Evolutionary conservation across 2,113 vertebrate species (phyloP).

Genomic region (Pteropus alecto): DNA sequence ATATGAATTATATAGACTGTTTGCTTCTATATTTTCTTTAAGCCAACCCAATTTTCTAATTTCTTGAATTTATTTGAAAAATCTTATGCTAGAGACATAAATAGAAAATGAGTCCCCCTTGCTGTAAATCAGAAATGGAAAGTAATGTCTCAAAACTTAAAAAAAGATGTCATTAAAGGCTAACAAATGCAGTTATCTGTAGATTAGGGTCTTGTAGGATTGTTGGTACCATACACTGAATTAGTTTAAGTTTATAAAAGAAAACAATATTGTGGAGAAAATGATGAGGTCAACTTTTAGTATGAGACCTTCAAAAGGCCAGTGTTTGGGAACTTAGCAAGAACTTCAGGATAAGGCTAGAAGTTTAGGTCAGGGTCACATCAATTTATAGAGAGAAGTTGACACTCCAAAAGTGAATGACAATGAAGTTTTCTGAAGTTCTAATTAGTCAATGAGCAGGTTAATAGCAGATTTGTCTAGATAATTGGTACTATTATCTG

Average conservation of each 20-base stretch:
- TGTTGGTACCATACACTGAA: background rate
- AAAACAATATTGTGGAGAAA: background rate
- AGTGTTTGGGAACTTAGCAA: background rate
- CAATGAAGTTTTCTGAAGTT: background rate
- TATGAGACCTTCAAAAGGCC: background rate
- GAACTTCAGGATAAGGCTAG: background rate
- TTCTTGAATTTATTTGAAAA: background rate
- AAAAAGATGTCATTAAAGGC: background rate
- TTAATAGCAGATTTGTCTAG: background rate
- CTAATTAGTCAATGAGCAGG: background rate
- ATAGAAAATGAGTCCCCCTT: background rate
- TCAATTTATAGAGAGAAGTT: background rate
- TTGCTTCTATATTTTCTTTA: background rate
- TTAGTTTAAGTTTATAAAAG: background rate
- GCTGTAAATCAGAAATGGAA: background rate
- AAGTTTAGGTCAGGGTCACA: background rate
- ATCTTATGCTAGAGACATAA: background rate
- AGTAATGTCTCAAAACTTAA: background rate
- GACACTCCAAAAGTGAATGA: background rate
- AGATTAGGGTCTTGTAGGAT: background rate
- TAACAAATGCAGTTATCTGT: background rate
- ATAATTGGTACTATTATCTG: background rate
- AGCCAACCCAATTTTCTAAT: background rate
- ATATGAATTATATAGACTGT: background rate
- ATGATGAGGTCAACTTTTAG: background rate